Conservation (phyloP, 2,113 vertebrate genomes). For the Dascyllus trimaculatus region DNA sequence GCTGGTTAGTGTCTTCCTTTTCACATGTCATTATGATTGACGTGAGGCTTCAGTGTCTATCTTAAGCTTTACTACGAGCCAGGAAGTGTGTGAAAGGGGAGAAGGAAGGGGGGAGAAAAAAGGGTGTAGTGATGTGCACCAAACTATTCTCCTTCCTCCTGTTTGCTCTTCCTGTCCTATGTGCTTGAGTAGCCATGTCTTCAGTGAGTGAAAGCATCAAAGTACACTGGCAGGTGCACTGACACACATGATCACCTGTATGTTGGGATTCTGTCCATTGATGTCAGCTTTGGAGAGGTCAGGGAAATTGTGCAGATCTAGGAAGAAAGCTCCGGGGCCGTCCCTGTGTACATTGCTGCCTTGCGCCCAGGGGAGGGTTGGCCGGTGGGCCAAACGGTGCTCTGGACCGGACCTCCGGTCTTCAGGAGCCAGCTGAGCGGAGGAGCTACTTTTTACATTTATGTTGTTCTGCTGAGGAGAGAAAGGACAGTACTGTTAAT, state of each 20-base stretch:
- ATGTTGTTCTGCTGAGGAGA: constrained; percentile 83
- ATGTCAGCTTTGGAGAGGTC: constrained; percentile 97
- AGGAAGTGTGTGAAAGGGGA: constrained; percentile 47
- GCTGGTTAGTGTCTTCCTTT: constrained; percentile 59
- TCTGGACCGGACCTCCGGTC: constrained; percentile 81
- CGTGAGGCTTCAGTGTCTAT: constrained; percentile 54
- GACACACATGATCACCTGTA: constrained; percentile 89
- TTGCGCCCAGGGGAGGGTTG: constrained; percentile 86
- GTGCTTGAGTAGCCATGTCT: constrained; percentile 75
- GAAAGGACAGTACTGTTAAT: constrained; percentile 1
- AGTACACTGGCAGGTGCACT: constrained; percentile 53
- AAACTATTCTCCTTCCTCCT: constrained; percentile 74
- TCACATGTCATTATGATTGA: constrained; percentile 73
- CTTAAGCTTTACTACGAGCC: constrained; percentile 40
- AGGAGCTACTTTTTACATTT: constrained; percentile 81
- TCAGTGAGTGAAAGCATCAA: constrained; percentile 50
- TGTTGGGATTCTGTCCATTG: constrained; percentile 97
- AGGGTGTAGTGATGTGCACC: constrained; percentile 80
- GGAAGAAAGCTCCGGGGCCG: constrained; percentile 90
- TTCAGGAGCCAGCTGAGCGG: constrained; percentile 82
- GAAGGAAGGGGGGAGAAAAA: constrained; percentile 60
- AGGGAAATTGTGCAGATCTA: constrained; percentile 97
- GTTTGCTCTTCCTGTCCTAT: constrained; percentile 72
- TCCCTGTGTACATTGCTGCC: constrained; percentile 90
- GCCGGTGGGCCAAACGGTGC: constrained; percentile 83